These are phyloP conservation scores for Harpagoxenus sublaevis DNA, from an alignment of 2,888 invertebrate species.

Conservation along the genomic window DNA sequence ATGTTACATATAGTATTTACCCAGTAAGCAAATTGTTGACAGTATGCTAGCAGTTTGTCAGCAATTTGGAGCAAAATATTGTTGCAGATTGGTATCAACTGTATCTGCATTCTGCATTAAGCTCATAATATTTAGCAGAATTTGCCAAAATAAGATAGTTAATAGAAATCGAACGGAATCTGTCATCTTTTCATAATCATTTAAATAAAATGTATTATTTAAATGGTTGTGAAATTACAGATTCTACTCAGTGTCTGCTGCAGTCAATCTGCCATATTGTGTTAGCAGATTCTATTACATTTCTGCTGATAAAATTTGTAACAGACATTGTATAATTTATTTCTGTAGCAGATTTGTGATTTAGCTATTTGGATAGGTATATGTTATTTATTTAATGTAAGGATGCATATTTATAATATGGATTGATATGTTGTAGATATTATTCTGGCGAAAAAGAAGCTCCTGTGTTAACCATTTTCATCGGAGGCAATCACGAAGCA, in stretches of 20 bases:
- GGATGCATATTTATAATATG: slow-evolving; percentile 57
- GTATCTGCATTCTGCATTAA: not conserved
- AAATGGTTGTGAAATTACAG: not conserved
- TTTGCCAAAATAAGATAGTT: not conserved
- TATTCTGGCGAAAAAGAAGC: slow-evolving; percentile 96
- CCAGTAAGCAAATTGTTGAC: not conserved
- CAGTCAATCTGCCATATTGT: no score
- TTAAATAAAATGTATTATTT: not conserved
- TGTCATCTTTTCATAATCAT: not conserved
- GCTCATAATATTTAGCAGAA: not conserved
- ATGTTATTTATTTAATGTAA: slow-evolving; percentile 24
- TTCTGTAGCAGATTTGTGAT: not conserved
- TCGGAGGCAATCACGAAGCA: slow-evolving; percentile 99
- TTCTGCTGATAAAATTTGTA: not conserved
- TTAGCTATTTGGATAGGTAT: not conserved
- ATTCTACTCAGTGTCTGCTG: not conserved
- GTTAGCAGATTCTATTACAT: not conserved
- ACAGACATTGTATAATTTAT: not conserved
- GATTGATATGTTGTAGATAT: slow-evolving; percentile 89
- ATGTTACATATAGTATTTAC: not conserved
- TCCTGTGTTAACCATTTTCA: slow-evolving; percentile 97
- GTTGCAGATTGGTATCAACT: not conserved
- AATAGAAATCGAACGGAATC: not conserved
- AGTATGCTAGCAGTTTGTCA: not conserved
- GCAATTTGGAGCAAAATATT: not conserved